A percentile compares a stretch with the other conserved stretches of the same genome.
phyloP scores from a whole-genome alignment of 92 coral and sea anemone species.

The Meandrina meandrites region DNA sequence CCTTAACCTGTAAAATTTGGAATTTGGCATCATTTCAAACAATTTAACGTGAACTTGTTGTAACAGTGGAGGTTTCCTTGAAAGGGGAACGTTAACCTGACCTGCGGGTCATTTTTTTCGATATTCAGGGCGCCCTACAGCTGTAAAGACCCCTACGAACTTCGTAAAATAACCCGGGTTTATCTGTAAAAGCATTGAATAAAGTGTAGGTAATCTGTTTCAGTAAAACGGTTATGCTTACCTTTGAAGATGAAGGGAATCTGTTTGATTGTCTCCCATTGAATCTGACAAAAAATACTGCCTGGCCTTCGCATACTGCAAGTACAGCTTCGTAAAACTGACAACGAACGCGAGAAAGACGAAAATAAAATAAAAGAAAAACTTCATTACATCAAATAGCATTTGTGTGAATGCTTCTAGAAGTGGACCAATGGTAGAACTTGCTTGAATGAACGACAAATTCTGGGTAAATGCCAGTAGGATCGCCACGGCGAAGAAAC shows the following conservation, averaged over 20 bases:
- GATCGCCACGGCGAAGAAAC: slow-evolving; percentile 70
- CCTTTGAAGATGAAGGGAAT: slow-evolving; percentile 4
- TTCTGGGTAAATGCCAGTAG: slow-evolving; percentile 75
- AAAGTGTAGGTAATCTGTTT: too few relatives aligned
- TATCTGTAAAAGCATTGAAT: too few relatives aligned
- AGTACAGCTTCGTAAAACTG: slow-evolving; percentile 74
- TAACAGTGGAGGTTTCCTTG: too few relatives aligned
- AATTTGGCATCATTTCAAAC: too few relatives aligned
- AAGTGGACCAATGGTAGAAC: slow-evolving; percentile 67
- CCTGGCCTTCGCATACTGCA: slow-evolving; percentile 43
- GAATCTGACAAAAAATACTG: not conserved
- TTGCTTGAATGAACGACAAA: slow-evolving; percentile 67
- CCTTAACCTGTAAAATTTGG: too few relatives aligned
- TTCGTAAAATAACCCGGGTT: too few relatives aligned
- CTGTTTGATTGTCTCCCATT: not conserved
- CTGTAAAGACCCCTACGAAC: too few relatives aligned
- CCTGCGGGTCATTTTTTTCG: too few relatives aligned
- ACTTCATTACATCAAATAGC: slow-evolving; percentile 73
- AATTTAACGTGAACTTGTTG: too few relatives aligned
- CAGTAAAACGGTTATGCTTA: not conserved
- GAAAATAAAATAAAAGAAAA: slow-evolving; percentile 68
- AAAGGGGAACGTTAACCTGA: too few relatives aligned
- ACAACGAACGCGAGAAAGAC: slow-evolving; percentile 74
- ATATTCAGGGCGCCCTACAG: too few relatives aligned
- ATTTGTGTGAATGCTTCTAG: slow-evolving; percentile 71